These are phyloP conservation scores for Ptychobarbus kaznakovi DNA, from an alignment of 2,797 vertebrate genomes.

Conservation along the genomic window DNA sequence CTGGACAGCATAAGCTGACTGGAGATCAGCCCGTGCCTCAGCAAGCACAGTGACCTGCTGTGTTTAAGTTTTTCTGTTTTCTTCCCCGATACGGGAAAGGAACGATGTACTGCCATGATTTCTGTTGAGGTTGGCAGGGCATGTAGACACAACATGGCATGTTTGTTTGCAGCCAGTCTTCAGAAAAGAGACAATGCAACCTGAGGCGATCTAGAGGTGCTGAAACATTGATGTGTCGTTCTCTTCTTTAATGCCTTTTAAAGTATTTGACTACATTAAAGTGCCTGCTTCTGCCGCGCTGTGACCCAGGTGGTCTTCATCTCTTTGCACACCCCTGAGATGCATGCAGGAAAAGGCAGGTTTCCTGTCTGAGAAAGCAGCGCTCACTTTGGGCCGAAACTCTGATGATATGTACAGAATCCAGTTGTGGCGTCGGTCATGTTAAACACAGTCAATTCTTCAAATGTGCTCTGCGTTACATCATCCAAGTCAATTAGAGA, in stretches of 20 bases:
- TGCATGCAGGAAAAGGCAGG: constrained; percentile 54
- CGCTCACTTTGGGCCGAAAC: constrained; percentile 13
- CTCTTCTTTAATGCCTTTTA: not conserved
- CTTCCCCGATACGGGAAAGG: constrained; percentile 35
- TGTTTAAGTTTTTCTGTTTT: constrained; percentile 15
- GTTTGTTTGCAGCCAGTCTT: constrained; percentile 58
- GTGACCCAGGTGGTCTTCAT: constrained; percentile 72
- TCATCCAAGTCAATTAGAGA: constrained; percentile 57
- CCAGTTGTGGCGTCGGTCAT: constrained; percentile 60
- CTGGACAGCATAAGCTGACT: not conserved
- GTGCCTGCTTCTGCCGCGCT: constrained; percentile 59
- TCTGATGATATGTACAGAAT: constrained; percentile 58
- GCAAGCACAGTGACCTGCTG: constrained; percentile 1
- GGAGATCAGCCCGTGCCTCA: not conserved
- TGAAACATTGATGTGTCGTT: not conserved
- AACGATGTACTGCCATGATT: constrained; percentile 15
- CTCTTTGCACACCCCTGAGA: constrained; percentile 52
- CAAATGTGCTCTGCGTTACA: constrained; percentile 64
- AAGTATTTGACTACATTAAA: constrained; percentile 30
- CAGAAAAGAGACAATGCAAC: constrained; percentile 48
- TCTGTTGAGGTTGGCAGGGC: constrained; percentile 51
- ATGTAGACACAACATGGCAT: constrained; percentile 54
- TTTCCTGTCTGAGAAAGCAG: constrained; percentile 28
- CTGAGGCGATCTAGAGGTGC: constrained; percentile 18
- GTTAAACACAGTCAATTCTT: constrained; percentile 65